Evolutionary conservation across 2,888 invertebrate species (phyloP).

Genomic region (Leptarthrus brevirostris): DNA sequence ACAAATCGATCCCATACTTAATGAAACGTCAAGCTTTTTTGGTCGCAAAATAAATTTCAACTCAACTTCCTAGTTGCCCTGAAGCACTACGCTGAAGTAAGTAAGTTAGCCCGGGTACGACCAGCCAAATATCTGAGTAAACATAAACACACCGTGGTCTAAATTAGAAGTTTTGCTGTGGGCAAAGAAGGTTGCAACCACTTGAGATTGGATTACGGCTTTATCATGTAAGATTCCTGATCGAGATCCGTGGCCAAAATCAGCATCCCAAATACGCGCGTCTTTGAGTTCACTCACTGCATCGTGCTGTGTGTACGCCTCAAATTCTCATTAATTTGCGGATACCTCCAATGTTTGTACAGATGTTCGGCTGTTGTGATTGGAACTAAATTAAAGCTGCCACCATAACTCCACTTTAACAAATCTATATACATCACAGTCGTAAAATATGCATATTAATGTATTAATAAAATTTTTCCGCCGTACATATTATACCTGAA

Average conservation of each 20-base stretch:
- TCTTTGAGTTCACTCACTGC: background rate
- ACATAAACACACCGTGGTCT: conserved; percentile 16
- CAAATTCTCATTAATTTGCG: conserved; percentile 50
- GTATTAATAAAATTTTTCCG: no score
- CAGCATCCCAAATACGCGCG: background rate
- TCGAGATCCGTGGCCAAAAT: conserved; percentile 25
- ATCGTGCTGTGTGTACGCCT: conserved; percentile 39
- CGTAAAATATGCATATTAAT: no score
- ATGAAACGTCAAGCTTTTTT: conserved; percentile 17
- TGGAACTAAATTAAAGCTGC: conserved; percentile 42
- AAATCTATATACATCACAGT: no score
- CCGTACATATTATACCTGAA: no score
- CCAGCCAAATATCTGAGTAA: conserved; percentile 25
- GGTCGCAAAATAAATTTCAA: background rate
- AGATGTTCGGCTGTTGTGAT: conserved; percentile 49
- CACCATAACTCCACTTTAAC: no score
- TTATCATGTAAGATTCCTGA: background rate
- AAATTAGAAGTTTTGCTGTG: conserved; percentile 21
- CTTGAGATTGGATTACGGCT: conserved; percentile 3
- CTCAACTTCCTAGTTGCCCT: conserved; percentile 34
- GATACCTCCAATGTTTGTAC: conserved; percentile 48
- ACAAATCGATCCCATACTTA: conserved; percentile 34
- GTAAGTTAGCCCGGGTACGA: conserved; percentile 7
- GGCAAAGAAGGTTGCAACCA: conserved; percentile 9
- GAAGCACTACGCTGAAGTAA: background rate